Percentiles rank a stretch among this genome's conserved stretches.
phyloP scores from a whole-genome alignment of 2,797 vertebrate species.

The Luscinia megarhynchos region DNA sequence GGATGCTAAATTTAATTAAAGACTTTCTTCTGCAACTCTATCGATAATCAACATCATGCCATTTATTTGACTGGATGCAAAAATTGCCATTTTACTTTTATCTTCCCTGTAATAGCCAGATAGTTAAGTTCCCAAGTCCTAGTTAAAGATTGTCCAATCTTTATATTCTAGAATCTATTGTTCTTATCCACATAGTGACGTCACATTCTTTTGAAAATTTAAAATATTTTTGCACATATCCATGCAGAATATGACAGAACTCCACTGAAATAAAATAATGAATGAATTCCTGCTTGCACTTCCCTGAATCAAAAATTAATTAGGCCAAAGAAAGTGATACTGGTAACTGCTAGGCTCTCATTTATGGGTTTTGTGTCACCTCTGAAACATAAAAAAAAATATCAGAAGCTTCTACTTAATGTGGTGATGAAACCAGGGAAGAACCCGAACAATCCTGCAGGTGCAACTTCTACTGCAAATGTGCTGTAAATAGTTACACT shows the following conservation, averaged over 20 bases:
- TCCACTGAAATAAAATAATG: neutral
- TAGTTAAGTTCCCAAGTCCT: neutral
- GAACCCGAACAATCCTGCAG: neutral
- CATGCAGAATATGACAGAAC: neutral
- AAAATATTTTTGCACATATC: neutral
- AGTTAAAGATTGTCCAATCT: neutral
- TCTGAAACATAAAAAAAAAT: neutral
- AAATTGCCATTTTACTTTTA: neutral
- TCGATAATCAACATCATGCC: neutral
- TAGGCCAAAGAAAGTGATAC: neutral
- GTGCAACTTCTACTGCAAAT: neutral
- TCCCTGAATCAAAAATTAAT: neutral
- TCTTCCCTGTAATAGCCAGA: neutral
- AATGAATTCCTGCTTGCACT: neutral
- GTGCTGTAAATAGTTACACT: neutral
- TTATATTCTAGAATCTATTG: neutral
- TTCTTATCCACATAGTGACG: neutral
- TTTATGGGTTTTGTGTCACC: neutral
- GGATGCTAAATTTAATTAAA: neutral
- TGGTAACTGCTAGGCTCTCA: neutral
- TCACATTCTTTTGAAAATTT: neutral
- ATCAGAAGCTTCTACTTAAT: neutral
- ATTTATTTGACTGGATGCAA: neutral
- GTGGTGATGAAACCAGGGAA: neutral
- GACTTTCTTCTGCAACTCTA: neutral